Evolutionary conservation across 2,888 invertebrate genomes (phyloP).

Genomic region (Listrodromus nycthemerus): DNA sequence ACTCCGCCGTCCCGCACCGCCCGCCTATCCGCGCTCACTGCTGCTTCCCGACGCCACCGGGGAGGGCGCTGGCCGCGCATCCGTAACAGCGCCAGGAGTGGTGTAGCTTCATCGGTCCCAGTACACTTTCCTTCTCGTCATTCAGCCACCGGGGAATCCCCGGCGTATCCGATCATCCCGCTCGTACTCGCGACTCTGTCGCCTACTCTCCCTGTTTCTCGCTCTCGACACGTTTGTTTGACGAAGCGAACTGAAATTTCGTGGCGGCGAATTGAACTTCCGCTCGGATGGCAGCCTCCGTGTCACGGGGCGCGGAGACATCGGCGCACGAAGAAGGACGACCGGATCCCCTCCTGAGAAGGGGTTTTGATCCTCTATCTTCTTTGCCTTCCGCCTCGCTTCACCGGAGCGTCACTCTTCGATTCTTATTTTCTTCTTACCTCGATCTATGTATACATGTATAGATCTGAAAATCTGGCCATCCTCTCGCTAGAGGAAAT

Average conservation of each 20-base stretch:
- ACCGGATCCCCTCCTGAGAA: neutral
- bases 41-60: slow-evolving; percentile 58
- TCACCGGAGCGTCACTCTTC: slow-evolving; percentile 13
- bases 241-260: slow-evolving; percentile 64
- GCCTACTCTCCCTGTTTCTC: slow-evolving; percentile 24
- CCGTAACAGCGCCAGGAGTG: neutral
- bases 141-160: slow-evolving; percentile 52
- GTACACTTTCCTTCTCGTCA: slow-evolving; percentile 60
- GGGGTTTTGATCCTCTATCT: slow-evolving; percentile 15
- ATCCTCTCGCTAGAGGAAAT: slow-evolving; percentile 19
- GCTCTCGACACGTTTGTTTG: slow-evolving; percentile 34
- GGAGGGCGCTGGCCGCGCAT: neutral
- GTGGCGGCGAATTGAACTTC: slow-evolving; percentile 79
- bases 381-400: slow-evolving; percentile 16
- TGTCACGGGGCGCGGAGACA: slow-evolving; percentile 65
- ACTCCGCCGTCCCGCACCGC: slow-evolving; percentile 26
- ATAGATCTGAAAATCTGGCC: slow-evolving; percentile 2
- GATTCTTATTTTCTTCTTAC: slow-evolving; percentile 1
- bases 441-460: neutral
- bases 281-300: slow-evolving; percentile 76
- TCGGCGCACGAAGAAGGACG: slow-evolving; percentile 30
- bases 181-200: slow-evolving; percentile 3
- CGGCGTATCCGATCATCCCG: slow-evolving; percentile 42
- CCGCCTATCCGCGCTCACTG: slow-evolving; percentile 7
- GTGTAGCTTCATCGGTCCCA: slow-evolving; percentile 55